Evolutionary conservation across 2,888 invertebrate genomes (phyloP).

Genomic region (Hemaris fuciformis): DNA sequence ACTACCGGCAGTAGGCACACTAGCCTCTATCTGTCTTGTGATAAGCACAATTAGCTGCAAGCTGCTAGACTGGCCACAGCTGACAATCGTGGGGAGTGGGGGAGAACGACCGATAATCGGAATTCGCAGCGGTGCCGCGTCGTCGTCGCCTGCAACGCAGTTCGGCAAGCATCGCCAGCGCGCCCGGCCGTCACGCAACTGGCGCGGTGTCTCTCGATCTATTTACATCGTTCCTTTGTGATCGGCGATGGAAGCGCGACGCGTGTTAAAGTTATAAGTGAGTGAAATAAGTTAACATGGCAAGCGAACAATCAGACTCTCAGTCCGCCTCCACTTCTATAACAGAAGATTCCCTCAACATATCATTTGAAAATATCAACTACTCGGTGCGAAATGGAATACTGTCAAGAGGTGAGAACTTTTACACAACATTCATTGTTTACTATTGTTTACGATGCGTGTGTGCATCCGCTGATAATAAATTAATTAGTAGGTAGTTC

Average conservation of each 20-base stretch:
- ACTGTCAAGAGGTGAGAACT: constrained; percentile 75
- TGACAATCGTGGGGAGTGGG: constrained; percentile 48
- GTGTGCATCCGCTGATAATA: constrained; percentile 11
- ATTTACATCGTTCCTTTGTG: constrained; percentile 69
- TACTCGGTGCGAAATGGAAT: constrained; percentile 84
- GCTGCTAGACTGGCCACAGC: constrained; percentile 31
- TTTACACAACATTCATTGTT: constrained; percentile 6
- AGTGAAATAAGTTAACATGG: constrained; percentile 57
- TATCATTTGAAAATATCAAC: constrained; percentile 85
- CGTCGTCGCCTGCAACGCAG: constrained; percentile 31
- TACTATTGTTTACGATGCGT: constrained; percentile 10
- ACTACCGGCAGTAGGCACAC: not conserved
- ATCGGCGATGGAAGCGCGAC: constrained; percentile 52
- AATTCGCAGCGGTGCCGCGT: constrained; percentile 22
- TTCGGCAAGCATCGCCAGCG: constrained; percentile 36
- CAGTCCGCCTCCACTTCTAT: constrained; percentile 66
- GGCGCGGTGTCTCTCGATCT: constrained; percentile 49
- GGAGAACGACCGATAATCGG: constrained; percentile 69
- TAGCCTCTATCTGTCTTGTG: constrained; percentile 17
- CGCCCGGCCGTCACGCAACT: constrained; percentile 42
- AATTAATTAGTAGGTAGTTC: constrained; percentile 6
- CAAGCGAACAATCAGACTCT: constrained; percentile 64
- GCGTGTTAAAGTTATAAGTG: constrained; percentile 35
- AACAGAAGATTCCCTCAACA: constrained; percentile 78
- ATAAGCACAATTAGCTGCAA: constrained; percentile 43